Conservation (phyloP, 2,888 invertebrate genomes). For the Ctenicera cuprea region DNA sequence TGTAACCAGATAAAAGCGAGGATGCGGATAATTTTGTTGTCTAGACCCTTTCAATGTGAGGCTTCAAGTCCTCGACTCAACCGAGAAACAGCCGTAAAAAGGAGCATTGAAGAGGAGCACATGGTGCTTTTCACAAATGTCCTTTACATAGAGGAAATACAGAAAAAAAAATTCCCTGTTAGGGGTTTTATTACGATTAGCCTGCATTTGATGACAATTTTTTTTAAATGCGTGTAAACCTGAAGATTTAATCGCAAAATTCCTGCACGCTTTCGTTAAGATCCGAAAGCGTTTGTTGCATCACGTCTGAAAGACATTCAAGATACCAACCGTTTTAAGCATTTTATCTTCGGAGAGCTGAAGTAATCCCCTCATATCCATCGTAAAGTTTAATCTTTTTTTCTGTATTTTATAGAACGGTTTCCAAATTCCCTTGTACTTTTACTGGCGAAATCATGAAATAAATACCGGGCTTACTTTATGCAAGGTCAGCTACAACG, state of each 20-base stretch:
- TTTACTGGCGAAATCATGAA: constrained; percentile 30
- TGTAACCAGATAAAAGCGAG: constrained; percentile 29
- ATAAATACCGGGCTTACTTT: constrained; percentile 34
- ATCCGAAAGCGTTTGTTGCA: constrained; percentile 3
- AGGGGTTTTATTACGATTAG: background rate
- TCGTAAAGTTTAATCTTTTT: constrained; percentile 33
- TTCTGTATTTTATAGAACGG: constrained; percentile 31
- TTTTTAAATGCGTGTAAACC: background rate
- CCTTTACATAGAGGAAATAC: constrained; percentile 17
- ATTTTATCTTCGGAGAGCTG: constrained; percentile 4
- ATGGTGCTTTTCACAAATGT: constrained; percentile 7
- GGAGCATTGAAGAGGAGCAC: constrained; percentile 1
- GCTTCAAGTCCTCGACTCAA: constrained; percentile 8
- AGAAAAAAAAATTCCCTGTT: constrained; percentile 1
- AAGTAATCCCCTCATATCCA: constrained; percentile 18
- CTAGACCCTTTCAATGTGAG: constrained; percentile 26
- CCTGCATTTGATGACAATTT: too few species aligned
- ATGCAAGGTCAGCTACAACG: constrained; percentile 35
- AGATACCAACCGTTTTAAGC: constrained; percentile 7
- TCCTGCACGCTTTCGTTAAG: background rate
- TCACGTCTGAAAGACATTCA: constrained; percentile 10
- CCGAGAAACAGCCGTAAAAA: constrained; percentile 27
- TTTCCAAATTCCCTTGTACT: constrained; percentile 29
- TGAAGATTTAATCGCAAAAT: background rate
- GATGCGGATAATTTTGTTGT: constrained; percentile 31